These are phyloP conservation scores for Lytechinus variegatus DNA, from an alignment of 35 echinoderm and acorn worm species.

Conservation along the genomic window DNA sequence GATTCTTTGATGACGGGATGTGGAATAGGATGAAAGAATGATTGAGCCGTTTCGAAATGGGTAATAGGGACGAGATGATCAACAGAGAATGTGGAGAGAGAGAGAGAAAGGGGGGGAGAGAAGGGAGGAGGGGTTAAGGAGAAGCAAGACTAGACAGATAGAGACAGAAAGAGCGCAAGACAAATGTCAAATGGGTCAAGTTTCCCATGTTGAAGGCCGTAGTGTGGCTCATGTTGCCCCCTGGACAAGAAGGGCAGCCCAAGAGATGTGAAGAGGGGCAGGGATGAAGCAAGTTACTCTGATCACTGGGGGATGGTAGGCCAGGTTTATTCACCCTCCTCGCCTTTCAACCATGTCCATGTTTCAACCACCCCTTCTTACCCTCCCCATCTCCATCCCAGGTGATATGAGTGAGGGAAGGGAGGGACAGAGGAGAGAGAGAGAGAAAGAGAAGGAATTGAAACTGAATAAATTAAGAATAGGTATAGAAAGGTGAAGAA, in stretches of 20 bases:
- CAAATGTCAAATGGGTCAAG: not conserved
- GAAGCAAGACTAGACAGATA: not conserved
- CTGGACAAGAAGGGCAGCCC: not conserved
- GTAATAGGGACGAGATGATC: not conserved
- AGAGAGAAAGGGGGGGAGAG: not conserved
- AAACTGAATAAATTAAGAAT: no score
- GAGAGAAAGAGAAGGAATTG: not conserved
- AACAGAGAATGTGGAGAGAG: not conserved
- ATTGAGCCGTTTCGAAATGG: not conserved
- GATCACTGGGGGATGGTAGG: not conserved
- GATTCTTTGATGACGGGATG: not conserved
- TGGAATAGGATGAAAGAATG: not conserved
- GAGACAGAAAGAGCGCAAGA: not conserved
- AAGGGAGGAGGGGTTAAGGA: no score
- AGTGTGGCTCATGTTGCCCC: not conserved
- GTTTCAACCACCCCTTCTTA: no score
- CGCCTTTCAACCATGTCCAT: not conserved
- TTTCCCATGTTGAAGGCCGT: not conserved
- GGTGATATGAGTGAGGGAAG: not conserved
- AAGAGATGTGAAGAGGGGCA: not conserved
- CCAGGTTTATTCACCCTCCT: slow-evolving; percentile 31
- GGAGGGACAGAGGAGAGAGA: not conserved
- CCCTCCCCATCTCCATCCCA: not conserved
- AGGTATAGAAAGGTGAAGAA: not conserved
- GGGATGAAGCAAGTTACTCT: not conserved